phyloP scores from a whole-genome alignment of 2,113 vertebrate genomes.

The Isurus oxyrinchus region DNA sequence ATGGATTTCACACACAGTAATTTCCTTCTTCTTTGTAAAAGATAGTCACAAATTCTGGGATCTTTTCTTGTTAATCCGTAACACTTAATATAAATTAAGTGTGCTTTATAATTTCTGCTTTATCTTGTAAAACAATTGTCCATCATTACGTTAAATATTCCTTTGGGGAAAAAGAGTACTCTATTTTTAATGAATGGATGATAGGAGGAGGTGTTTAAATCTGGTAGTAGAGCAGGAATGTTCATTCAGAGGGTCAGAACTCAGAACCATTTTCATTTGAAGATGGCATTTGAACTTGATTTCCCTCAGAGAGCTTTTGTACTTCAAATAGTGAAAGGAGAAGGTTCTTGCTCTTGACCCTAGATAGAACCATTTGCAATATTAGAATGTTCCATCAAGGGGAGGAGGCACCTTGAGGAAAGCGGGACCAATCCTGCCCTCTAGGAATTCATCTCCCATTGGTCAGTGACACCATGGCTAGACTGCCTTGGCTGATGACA shows the following conservation, averaged over 20 bases:
- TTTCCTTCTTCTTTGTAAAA: neutral
- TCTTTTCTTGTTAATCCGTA: neutral
- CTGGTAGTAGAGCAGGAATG: neutral
- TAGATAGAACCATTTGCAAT: neutral
- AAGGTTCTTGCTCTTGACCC: neutral
- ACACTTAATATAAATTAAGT: neutral
- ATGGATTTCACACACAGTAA: neutral
- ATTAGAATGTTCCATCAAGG: neutral
- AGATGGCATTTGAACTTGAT: conserved; percentile 2
- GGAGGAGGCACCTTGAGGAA: neutral
- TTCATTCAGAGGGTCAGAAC: conserved; percentile 18
- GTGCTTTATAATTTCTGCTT: neutral
- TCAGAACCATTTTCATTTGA: neutral
- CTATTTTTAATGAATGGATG: neutral
- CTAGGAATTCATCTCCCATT: neutral
- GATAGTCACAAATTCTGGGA: neutral
- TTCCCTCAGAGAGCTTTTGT: neutral
- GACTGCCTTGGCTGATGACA: neutral
- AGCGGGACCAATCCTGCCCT: neutral
- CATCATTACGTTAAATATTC: neutral
- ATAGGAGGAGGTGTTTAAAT: neutral
- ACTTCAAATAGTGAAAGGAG: neutral
- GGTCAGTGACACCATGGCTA: neutral
- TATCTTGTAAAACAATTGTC: neutral
- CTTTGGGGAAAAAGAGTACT: neutral